Conservation (phyloP, 2,113 vertebrate species). For the Arothron firmamentum region DNA sequence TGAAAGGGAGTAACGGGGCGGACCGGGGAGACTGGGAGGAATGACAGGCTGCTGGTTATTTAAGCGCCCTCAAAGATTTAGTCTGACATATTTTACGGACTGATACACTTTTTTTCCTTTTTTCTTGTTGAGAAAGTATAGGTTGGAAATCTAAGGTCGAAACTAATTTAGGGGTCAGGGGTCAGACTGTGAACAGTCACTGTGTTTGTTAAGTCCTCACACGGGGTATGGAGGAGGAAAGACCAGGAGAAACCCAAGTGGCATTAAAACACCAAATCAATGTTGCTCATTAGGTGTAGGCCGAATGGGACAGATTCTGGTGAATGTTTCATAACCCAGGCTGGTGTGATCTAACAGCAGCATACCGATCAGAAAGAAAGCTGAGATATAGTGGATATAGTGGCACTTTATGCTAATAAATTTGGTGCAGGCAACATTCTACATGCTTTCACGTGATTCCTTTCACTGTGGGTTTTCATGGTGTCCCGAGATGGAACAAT, state of each 20-base stretch:
- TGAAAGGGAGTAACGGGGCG: constrained; percentile 50
- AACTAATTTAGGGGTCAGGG: not conserved
- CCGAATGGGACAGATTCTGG: constrained; percentile 33
- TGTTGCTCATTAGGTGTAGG: constrained; percentile 43
- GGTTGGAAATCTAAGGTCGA: too few relatives aligned
- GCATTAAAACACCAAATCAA: constrained; percentile 15
- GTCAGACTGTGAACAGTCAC: not conserved
- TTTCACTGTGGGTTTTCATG: too few relatives aligned
- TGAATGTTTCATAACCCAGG: constrained; percentile 13
- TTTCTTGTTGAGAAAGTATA: too few relatives aligned
- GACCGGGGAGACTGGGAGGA: not conserved
- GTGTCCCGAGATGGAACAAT: too few relatives aligned
- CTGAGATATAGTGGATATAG: constrained; percentile 14
- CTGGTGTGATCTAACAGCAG: constrained; percentile 19
- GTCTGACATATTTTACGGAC: too few relatives aligned
- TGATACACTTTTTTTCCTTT: too few relatives aligned
- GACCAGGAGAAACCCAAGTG: constrained; percentile 42
- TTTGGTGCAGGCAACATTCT: too few relatives aligned
- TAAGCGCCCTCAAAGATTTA: too few relatives aligned
- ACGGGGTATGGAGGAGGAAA: constrained; percentile 24
- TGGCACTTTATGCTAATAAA: too few relatives aligned
- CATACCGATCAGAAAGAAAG: constrained; percentile 21
- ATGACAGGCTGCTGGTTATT: too few relatives aligned
- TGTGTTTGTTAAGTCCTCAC: constrained; percentile 20
- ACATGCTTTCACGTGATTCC: too few relatives aligned